phyloP scores from a whole-genome alignment of 92 coral and sea anemone genomes.

The Zoanthus solanderi region DNA sequence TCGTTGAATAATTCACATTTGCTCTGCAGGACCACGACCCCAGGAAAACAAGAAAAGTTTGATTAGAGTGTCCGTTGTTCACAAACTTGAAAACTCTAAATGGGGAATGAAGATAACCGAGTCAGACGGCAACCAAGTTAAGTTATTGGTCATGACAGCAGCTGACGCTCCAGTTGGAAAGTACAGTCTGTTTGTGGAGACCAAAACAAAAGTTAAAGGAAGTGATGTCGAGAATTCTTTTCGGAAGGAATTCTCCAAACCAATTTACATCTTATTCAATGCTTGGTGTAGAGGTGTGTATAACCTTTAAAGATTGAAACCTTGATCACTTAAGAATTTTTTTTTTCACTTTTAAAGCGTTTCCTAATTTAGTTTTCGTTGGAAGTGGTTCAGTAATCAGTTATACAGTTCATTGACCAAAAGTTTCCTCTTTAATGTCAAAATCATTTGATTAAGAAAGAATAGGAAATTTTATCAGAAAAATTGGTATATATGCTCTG shows the following conservation, averaged over 20 bases:
- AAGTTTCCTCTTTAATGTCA: too few species aligned
- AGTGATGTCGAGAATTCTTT: neutral
- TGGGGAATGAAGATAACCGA: slow-evolving; percentile 25
- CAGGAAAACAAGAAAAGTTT: slow-evolving; percentile 33
- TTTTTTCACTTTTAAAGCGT: neutral
- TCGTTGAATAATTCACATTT: too few species aligned
- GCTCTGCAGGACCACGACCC: slow-evolving; percentile 16
- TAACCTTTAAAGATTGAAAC: neutral
- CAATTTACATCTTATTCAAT: slow-evolving; percentile 35
- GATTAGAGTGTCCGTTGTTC: slow-evolving; percentile 6
- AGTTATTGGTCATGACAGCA: slow-evolving; percentile 28
- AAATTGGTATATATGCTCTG: too few species aligned
- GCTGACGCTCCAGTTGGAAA: slow-evolving; percentile 30
- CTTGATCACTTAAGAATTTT: neutral
- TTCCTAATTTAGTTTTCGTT: neutral
- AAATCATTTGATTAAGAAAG: too few species aligned
- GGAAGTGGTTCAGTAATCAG: neutral
- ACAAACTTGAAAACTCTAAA: neutral
- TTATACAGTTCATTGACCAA: too few species aligned
- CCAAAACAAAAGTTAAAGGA: slow-evolving; percentile 7
- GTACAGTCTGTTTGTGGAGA: slow-evolving; percentile 21
- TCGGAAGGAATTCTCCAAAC: slow-evolving; percentile 1
- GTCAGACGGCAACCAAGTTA: neutral
- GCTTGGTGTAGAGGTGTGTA: slow-evolving; percentile 31
- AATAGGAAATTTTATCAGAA: too few species aligned